Conservation (phyloP, 2,888 invertebrate species). For the Sphecodes monilicornis region DNA sequence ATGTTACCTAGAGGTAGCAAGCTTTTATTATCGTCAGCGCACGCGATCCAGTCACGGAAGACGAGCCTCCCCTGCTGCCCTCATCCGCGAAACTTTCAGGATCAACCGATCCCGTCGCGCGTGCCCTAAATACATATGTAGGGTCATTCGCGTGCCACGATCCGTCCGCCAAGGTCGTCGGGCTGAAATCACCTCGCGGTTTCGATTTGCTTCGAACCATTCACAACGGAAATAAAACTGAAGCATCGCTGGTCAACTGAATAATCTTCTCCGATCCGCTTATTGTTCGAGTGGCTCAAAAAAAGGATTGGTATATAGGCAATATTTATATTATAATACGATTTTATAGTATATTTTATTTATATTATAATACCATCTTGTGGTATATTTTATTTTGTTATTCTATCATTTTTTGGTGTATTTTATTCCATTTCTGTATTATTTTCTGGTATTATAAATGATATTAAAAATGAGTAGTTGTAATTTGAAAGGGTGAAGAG, state of each 20-base stretch:
- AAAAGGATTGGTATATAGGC: too few relatives aligned
- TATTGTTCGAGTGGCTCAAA: too few relatives aligned
- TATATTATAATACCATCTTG: too few relatives aligned
- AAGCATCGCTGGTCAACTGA: neutral
- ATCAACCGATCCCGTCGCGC: conserved; percentile 5
- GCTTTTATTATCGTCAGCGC: conserved; percentile 56
- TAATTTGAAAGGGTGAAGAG: too few relatives aligned
- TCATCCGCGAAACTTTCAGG: neutral
- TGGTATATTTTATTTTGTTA: too few relatives aligned
- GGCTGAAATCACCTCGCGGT: neutral
- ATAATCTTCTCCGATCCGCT: too few relatives aligned
- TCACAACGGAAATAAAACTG: neutral
- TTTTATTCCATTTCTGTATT: too few relatives aligned
- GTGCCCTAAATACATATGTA: neutral
- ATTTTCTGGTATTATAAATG: too few relatives aligned
- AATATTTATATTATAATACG: too few relatives aligned
- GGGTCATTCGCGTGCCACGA: neutral
- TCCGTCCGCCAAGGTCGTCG: neutral
- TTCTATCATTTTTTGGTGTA: too few relatives aligned
- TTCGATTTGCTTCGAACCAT: neutral
- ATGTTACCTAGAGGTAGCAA: conserved; percentile 44
- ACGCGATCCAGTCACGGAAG: conserved; percentile 69
- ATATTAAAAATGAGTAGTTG: too few relatives aligned
- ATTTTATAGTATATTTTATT: too few relatives aligned
- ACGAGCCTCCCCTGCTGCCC: neutral